Evolutionary conservation across 2,113 vertebrate species (phyloP).

Genomic region (Gavia stellata): DNA sequence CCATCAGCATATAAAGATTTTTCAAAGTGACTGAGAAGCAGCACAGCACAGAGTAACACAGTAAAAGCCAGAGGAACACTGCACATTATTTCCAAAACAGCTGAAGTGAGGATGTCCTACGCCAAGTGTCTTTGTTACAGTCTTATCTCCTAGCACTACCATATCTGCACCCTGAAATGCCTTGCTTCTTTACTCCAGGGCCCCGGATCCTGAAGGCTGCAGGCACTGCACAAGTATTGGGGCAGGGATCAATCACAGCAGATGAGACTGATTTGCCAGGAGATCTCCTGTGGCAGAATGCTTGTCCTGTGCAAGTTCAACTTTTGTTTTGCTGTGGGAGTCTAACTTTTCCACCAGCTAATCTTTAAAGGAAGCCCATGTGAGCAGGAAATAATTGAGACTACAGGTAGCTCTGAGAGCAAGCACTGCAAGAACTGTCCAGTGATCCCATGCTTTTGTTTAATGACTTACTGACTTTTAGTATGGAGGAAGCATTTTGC

Average conservation of each 20-base stretch:
- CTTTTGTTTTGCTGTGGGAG: too few relatives aligned
- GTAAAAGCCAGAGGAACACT: not conserved
- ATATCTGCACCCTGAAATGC: not conserved
- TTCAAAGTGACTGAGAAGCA: not conserved
- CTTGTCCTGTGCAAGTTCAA: not conserved
- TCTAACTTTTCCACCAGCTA: not conserved
- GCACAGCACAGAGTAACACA: not conserved
- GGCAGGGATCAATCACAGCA: not conserved
- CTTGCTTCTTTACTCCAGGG: not conserved
- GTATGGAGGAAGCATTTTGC: not conserved
- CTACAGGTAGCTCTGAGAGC: not conserved
- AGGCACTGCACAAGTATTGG: accelerated
- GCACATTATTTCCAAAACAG: not conserved
- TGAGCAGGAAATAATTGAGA: not conserved
- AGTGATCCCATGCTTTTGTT: not conserved
- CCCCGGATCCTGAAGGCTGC: not conserved
- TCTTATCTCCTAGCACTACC: not conserved
- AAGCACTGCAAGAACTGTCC: not conserved
- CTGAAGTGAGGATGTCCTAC: not conserved
- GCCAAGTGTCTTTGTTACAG: not conserved
- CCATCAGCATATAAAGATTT: not conserved
- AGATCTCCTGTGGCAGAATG: not conserved
- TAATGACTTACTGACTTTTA: not conserved
- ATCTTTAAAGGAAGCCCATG: not conserved
- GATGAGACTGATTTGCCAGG: not conserved